phyloP scores from a whole-genome alignment of 2,113 vertebrate species.

The Chelonoidis abingdonii region DNA sequence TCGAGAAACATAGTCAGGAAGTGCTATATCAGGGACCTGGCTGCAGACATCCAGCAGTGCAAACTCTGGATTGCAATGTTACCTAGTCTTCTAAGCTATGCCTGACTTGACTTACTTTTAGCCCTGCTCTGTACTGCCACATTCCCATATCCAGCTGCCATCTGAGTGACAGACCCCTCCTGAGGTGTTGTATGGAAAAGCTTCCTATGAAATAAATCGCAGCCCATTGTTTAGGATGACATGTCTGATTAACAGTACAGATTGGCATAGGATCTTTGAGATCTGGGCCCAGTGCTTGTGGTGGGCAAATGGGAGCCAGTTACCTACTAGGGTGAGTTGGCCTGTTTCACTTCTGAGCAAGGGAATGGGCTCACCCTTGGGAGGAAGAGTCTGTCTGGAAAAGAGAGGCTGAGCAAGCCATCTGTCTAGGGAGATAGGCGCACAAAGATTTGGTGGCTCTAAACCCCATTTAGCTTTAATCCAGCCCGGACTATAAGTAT shows the following conservation, averaged over 20 bases:
- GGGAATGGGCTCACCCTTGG: not conserved
- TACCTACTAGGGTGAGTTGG: not conserved
- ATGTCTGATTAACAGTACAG: not conserved
- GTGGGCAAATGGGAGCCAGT: not conserved
- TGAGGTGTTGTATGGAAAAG: not conserved
- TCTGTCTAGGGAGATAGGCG: not conserved
- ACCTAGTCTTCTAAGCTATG: not conserved
- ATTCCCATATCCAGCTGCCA: not conserved
- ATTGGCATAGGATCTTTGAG: not conserved
- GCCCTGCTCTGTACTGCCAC: not conserved
- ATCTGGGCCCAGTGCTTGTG: not conserved
- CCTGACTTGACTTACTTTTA: not conserved
- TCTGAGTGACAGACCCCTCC: not conserved
- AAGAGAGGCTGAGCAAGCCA: not conserved
- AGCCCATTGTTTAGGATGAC: not conserved
- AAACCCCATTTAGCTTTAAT: not conserved
- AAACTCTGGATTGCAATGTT: accelerated
- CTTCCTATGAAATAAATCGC: not conserved
- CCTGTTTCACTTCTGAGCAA: not conserved
- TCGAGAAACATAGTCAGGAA: not conserved
- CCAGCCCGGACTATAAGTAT: not conserved
- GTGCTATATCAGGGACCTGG: not conserved
- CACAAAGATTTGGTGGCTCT: not conserved
- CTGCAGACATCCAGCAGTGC: not conserved
- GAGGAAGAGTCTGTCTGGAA: not conserved